Percentiles rank a stretch among this genome's conserved stretches.
These are phyloP conservation scores for Poecilia wingei DNA, from an alignment of 2,797 vertebrate genomes.

Conservation along the genomic window DNA sequence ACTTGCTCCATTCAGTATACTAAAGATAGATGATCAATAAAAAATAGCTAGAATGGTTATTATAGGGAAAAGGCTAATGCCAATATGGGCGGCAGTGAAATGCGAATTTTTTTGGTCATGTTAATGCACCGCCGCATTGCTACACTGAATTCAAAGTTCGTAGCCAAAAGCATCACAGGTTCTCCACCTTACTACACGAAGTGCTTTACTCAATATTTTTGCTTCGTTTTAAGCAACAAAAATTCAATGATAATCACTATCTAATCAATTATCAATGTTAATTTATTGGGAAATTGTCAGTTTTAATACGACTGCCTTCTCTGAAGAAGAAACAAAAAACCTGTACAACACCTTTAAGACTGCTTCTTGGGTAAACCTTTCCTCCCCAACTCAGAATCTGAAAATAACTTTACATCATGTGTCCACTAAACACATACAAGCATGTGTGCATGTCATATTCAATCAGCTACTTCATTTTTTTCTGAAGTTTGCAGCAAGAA, in stretches of 20 bases:
- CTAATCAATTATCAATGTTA: not conserved
- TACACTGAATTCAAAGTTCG: no score
- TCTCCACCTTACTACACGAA: no score
- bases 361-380: slow-evolving; percentile 8
- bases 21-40: no score
- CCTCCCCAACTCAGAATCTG: not conserved
- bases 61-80: no score
- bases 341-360: not conserved
- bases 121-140: no score
- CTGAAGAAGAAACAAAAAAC: not conserved
- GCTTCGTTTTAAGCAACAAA: not conserved
- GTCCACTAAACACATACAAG: not conserved
- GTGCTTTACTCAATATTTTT: not conserved
- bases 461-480: not conserved
- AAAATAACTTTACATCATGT: not conserved
- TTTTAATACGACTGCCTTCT: slow-evolving; percentile 5
- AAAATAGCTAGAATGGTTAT: no score
- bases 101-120: no score
- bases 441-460: not conserved
- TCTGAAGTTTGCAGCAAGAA: not conserved
- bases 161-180: no score
- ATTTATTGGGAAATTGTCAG: not conserved
- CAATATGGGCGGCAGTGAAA: no score
- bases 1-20: no score
- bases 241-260: not conserved